These are phyloP conservation scores for Agrotis ipsilon DNA, from an alignment of 2,888 invertebrate genomes.

Conservation along the genomic window DNA sequence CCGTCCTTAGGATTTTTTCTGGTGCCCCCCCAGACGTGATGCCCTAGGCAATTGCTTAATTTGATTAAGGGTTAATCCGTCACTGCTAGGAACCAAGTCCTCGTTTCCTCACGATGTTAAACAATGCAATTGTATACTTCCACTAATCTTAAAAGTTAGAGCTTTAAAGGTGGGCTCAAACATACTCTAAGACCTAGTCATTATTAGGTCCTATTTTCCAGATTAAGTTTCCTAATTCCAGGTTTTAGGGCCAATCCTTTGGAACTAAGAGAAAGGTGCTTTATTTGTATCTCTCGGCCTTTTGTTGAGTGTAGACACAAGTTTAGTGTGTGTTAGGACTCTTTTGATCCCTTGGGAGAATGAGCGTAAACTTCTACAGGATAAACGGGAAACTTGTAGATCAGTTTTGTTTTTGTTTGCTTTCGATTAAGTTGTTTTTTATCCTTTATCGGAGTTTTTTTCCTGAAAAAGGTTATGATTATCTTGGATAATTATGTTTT, in stretches of 20 bases:
- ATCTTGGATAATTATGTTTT: no score
- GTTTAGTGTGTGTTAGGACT: slow-evolving; percentile 30
- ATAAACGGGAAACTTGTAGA: neutral
- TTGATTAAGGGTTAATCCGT: no score
- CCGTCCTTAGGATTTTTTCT: no score
- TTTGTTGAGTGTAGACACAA: slow-evolving; percentile 45
- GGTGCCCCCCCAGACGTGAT: no score
- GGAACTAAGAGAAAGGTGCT: slow-evolving; percentile 35
- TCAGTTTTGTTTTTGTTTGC: slow-evolving; percentile 2
- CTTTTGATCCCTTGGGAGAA: slow-evolving; percentile 27
- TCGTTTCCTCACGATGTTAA: neutral
- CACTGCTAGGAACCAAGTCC: no score
- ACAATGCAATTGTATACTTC: neutral
- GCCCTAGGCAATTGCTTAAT: no score
- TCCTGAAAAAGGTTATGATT: neutral
- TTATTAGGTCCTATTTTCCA: slow-evolving; percentile 37
- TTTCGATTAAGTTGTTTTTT: neutral
- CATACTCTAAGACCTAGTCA: slow-evolving; percentile 16
- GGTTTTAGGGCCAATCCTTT: slow-evolving; percentile 47
- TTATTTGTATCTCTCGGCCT: slow-evolving; percentile 32
- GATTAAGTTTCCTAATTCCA: no score
- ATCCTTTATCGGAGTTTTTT: slow-evolving; percentile 2
- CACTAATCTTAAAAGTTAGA: neutral
- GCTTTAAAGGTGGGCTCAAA: neutral
- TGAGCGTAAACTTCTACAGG: slow-evolving; percentile 10